These are phyloP conservation scores for Ispidina lecontei DNA, from an alignment of 2,797 vertebrate species.

Conservation along the genomic window DNA sequence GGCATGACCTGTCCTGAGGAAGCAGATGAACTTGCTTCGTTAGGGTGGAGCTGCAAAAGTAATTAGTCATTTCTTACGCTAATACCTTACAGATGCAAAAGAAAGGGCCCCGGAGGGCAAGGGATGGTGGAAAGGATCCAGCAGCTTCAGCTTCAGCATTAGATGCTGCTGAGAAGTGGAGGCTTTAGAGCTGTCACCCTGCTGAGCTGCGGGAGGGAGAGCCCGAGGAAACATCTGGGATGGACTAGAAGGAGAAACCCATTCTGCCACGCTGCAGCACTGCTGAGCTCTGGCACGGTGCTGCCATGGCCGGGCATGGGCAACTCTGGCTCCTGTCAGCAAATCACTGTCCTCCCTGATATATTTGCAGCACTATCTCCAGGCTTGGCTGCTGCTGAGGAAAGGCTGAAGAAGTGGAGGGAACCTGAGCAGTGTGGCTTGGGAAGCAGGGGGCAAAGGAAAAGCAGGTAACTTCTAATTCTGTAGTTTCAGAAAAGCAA, in stretches of 20 bases:
- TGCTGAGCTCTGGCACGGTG: accelerated
- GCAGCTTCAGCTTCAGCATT: not conserved
- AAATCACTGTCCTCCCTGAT: accelerated
- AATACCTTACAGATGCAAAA: not conserved
- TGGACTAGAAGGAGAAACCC: not conserved
- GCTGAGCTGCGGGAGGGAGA: not conserved
- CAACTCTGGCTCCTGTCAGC: not conserved
- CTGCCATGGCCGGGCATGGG: accelerated
- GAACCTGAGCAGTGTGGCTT: not conserved
- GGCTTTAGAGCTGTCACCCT: not conserved
- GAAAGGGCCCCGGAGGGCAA: slow-evolving; percentile 13
- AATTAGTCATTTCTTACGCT: not conserved
- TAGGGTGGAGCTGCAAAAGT: slow-evolving; percentile 14
- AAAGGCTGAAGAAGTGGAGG: not conserved
- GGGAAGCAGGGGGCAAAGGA: not conserved
- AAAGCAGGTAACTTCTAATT: not conserved
- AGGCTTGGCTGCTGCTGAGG: not conserved
- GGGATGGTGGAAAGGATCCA: not conserved
- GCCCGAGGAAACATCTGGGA: accelerated
- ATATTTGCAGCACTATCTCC: not conserved
- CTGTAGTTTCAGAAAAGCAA: not conserved
- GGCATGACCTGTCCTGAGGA: not conserved
- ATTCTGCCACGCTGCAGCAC: not conserved
- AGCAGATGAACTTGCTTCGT: not conserved
- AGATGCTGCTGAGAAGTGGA: not conserved